phyloP scores from a whole-genome alignment of 2,113 vertebrate genomes.

The Fregetta grallaria region DNA sequence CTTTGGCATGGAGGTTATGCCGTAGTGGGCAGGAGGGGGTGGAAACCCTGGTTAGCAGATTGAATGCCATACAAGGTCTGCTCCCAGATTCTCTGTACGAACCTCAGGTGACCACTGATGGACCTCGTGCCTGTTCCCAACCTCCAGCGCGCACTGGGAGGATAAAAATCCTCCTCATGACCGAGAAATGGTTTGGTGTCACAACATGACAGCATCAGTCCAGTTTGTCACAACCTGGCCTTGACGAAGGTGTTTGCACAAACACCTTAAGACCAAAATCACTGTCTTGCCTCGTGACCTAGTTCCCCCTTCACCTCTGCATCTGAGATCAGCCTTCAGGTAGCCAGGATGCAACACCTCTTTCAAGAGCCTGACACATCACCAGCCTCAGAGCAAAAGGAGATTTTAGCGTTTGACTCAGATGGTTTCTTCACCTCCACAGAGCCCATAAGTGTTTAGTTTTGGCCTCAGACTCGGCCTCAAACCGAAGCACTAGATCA shows the following conservation, averaged over 20 bases:
- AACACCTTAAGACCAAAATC: neutral
- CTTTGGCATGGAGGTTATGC: neutral
- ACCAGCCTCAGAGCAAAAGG: neutral
- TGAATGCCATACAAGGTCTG: neutral
- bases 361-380: neutral
- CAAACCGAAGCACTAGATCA: neutral
- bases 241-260: neutral
- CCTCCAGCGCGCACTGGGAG: neutral
- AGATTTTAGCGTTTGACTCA: neutral
- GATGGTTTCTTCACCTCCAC: neutral
- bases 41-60: neutral
- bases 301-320: neutral
- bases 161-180: neutral
- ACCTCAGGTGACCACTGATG: neutral
- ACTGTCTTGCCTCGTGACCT: neutral
- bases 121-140: fast-evolving
- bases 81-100: neutral
- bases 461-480: neutral
- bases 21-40: neutral
- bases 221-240: neutral
- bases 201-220: no score
- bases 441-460: neutral
- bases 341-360: neutral
- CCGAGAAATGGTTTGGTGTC: neutral
- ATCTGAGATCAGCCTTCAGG: neutral